Evolutionary conservation across 2,888 invertebrate species (phyloP).

Genomic region (Erannis defoliaria): DNA sequence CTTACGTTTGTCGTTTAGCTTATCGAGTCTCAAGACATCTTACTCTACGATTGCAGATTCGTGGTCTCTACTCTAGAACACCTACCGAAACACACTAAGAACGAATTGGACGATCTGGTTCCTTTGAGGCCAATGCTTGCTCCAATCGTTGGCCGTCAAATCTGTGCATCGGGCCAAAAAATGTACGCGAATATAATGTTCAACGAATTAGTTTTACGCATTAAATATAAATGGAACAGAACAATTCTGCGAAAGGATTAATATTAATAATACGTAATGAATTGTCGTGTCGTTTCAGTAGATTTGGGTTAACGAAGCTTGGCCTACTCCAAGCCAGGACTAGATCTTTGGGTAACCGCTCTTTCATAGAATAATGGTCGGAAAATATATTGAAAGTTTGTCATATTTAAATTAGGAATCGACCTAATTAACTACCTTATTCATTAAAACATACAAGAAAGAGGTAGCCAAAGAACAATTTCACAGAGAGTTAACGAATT

Average conservation of each 20-base stretch:
- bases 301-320: constrained; percentile 46
- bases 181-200: constrained; percentile 46
- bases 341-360: constrained; percentile 8
- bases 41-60: no score
- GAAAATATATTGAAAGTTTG: not conserved
- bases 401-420: no score
- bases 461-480: no score
- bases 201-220: constrained; percentile 54
- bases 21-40: no score
- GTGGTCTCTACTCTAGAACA: no score
- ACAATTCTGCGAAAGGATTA: constrained; percentile 58
- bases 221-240: constrained; percentile 57
- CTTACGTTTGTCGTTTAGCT: no score
- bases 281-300: constrained; percentile 45
- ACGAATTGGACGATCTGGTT: constrained; percentile 2
- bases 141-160: constrained; percentile 8
- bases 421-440: no score
- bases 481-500: no score
- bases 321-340: constrained; percentile 15
- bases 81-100: no score
- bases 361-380: constrained; percentile 19
- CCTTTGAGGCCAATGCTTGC: constrained; percentile 11
- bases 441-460: no score
- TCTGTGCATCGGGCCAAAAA: constrained; percentile 36
- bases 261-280: constrained; percentile 52